phyloP scores from a whole-genome alignment of 1,140 invertebrate species.

The Drosophila sturtevanti region DNA sequence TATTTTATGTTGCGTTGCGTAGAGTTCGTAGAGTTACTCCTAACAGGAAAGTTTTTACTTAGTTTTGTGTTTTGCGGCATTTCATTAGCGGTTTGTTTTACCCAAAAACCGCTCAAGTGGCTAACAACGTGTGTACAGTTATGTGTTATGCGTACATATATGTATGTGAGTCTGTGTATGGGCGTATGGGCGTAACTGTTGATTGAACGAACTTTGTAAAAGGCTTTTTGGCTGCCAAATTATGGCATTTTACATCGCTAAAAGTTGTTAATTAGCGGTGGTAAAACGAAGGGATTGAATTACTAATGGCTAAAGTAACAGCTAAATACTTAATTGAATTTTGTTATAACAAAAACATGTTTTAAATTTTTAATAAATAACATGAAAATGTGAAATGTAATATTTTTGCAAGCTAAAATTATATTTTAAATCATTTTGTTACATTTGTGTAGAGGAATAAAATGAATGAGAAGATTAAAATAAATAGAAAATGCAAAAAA shows the following conservation, averaged over 20 bases:
- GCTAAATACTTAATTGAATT: neutral
- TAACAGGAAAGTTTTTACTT: conserved; percentile 53
- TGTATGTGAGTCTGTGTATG: neutral
- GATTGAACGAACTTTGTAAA: conserved; percentile 16
- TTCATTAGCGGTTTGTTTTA: conserved; percentile 68
- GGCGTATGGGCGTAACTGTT: conserved; percentile 8
- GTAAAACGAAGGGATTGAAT: neutral
- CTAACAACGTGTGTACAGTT: conserved; percentile 29
- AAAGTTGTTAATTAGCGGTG: neutral
- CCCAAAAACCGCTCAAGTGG: conserved; percentile 29
- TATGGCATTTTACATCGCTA: conserved; percentile 2
- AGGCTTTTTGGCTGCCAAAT: conserved; percentile 27
- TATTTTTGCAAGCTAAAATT: too few species aligned
- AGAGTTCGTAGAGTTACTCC: neutral
- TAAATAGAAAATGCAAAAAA: too few species aligned
- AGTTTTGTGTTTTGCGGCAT: conserved; percentile 42
- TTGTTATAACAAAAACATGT: neutral
- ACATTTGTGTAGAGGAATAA: too few species aligned
- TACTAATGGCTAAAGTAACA: neutral
- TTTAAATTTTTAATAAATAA: too few species aligned
- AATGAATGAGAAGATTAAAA: too few species aligned
- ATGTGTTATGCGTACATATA: neutral
- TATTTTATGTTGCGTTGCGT: conserved; percentile 11
- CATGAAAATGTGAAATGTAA: too few species aligned
- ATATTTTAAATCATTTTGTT: too few species aligned